phyloP scores from a whole-genome alignment of 2,113 vertebrate species.

The Galeopterus variegatus region DNA sequence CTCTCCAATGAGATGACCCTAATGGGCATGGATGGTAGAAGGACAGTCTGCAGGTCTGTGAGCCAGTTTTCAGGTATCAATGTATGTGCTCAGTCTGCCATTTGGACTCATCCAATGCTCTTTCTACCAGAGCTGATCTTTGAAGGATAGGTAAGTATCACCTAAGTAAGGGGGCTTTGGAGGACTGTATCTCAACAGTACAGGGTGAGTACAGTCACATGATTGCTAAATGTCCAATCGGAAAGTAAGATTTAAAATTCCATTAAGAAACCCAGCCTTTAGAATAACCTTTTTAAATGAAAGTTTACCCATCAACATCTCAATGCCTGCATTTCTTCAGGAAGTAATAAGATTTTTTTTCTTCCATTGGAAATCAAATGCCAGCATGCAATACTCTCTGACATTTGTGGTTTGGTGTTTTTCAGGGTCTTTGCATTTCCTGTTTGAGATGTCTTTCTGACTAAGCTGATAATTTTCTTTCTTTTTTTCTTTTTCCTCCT shows the following conservation, averaged over 20 bases:
- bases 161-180: neutral
- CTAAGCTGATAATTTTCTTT: neutral
- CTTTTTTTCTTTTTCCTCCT: neutral
- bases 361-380: conserved; percentile 60
- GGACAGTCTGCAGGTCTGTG: neutral
- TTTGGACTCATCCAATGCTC: neutral
- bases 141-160: neutral
- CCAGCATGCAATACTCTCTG: neutral
- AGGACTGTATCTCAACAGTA: neutral
- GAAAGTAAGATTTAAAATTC: neutral
- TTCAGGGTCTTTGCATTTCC: conserved; percentile 67
- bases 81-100: neutral
- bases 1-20: neutral
- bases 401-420: conserved; percentile 66
- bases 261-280: neutral
- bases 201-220: neutral
- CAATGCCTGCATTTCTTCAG: neutral
- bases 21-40: neutral
- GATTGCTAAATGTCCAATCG: neutral
- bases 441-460: conserved; percentile 52
- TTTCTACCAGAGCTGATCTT: neutral
- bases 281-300: conserved; percentile 48
- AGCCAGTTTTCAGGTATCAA: neutral
- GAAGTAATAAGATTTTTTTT: neutral
- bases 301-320: conserved; percentile 44